Evolutionary conservation across 2,797 vertebrate species (phyloP).

Genomic region (Limnodromus scolopaceus): DNA sequence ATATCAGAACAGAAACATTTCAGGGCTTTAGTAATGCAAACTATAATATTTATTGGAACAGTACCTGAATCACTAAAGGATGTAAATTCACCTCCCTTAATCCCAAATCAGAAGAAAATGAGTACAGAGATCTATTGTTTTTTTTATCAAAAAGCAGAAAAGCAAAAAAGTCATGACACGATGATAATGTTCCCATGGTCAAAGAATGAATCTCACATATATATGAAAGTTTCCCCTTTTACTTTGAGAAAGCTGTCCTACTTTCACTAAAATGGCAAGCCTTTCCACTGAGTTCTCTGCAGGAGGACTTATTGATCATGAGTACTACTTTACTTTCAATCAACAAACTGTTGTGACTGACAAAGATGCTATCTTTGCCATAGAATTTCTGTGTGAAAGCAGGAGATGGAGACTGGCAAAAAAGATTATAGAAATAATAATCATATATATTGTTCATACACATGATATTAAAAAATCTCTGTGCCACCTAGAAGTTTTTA

Average conservation of each 20-base stretch:
- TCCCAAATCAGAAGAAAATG: neutral
- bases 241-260: neutral
- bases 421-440: neutral
- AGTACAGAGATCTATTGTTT: neutral
- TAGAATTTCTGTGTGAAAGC: neutral
- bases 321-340: neutral
- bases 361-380: neutral
- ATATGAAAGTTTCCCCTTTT: neutral
- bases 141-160: neutral
- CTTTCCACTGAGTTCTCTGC: neutral
- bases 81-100: neutral
- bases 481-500: neutral
- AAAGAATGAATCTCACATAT: neutral
- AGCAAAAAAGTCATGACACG: fast-evolving
- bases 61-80: neutral
- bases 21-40: neutral
- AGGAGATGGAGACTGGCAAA: neutral
- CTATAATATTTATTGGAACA: neutral
- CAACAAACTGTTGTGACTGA: neutral
- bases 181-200: neutral
- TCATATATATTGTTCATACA: neutral
- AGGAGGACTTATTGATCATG: neutral
- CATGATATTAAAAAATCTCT: neutral
- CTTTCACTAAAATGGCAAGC: neutral
- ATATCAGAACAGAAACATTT: neutral